Conservation (phyloP, 2,113 vertebrate genomes). For the Alligator mississippiensis region DNA sequence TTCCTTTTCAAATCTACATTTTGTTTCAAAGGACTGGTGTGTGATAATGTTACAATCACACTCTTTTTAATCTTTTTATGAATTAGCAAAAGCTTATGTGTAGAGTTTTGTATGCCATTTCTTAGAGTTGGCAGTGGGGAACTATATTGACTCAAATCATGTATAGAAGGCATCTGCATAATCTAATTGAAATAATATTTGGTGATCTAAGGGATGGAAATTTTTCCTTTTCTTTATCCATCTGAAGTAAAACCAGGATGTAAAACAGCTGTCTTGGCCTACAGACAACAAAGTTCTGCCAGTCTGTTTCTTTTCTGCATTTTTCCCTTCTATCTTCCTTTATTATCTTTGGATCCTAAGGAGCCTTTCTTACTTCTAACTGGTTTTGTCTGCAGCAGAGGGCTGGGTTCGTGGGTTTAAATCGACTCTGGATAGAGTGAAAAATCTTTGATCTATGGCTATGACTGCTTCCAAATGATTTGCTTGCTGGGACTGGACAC, state of each 20-base stretch:
- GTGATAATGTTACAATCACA: background rate
- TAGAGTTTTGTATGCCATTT: slow-evolving; percentile 33
- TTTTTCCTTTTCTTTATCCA: slow-evolving; percentile 70
- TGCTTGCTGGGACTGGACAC: slow-evolving; percentile 89
- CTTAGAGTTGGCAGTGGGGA: background rate
- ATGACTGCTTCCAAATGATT: slow-evolving; percentile 90
- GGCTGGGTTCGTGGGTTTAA: slow-evolving; percentile 79
- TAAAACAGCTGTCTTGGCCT: slow-evolving; percentile 80
- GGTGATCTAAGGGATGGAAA: slow-evolving; percentile 75
- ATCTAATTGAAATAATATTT: slow-evolving; percentile 78
- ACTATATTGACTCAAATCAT: slow-evolving; percentile 47
- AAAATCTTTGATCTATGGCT: slow-evolving; percentile 91
- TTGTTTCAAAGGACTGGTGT: background rate
- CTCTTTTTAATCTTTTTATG: slow-evolving; percentile 27
- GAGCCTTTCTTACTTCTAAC: slow-evolving; percentile 83
- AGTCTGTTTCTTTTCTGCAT: slow-evolving; percentile 83
- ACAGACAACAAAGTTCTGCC: slow-evolving; percentile 74
- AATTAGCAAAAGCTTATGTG: slow-evolving; percentile 27
- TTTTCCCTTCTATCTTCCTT: slow-evolving; percentile 78
- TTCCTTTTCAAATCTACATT: background rate
- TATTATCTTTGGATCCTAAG: slow-evolving; percentile 87
- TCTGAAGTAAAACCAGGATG: slow-evolving; percentile 78
- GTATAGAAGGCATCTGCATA: slow-evolving; percentile 68
- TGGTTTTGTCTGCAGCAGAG: slow-evolving; percentile 77
- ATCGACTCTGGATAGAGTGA: slow-evolving; percentile 79